These are phyloP conservation scores for Parotia lawesii DNA, from an alignment of 2,113 vertebrate genomes.

Conservation along the genomic window DNA sequence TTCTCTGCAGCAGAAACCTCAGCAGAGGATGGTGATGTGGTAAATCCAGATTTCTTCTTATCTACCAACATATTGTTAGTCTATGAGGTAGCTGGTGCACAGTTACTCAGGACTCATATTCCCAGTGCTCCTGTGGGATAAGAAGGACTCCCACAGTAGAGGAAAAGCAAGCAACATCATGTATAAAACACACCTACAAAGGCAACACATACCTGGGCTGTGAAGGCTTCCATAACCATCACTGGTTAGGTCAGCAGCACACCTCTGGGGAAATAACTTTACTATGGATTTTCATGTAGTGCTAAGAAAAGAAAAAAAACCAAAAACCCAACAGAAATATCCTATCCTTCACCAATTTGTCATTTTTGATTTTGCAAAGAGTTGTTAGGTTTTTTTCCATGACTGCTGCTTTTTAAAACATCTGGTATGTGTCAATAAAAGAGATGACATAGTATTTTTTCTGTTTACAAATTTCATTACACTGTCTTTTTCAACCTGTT, in stretches of 20 bases:
- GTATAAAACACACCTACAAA: not conserved
- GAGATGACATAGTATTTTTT: not conserved
- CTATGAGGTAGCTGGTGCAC: accelerated
- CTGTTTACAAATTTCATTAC: not conserved
- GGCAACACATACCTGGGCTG: not conserved
- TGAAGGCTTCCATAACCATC: not conserved
- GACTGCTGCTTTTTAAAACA: not conserved
- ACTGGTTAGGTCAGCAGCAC: not conserved
- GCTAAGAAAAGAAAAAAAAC: not conserved
- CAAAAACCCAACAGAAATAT: not conserved
- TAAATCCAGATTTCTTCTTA: not conserved
- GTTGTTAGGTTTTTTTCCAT: accelerated
- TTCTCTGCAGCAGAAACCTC: not conserved
- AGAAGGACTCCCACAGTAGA: not conserved
- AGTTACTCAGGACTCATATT: not conserved
- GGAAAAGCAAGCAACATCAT: not conserved
- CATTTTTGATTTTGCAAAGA: not conserved
- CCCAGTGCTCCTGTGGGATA: not conserved
- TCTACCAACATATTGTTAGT: not conserved
- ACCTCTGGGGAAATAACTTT: not conserved
- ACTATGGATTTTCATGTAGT: accelerated
- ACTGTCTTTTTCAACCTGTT: not conserved
- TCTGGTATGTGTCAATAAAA: not conserved
- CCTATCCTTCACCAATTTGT: not conserved
- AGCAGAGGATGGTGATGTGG: not conserved